Evolutionary conservation across 2,113 vertebrate genomes (phyloP).

Genomic region (Colossoma macropomum): DNA sequence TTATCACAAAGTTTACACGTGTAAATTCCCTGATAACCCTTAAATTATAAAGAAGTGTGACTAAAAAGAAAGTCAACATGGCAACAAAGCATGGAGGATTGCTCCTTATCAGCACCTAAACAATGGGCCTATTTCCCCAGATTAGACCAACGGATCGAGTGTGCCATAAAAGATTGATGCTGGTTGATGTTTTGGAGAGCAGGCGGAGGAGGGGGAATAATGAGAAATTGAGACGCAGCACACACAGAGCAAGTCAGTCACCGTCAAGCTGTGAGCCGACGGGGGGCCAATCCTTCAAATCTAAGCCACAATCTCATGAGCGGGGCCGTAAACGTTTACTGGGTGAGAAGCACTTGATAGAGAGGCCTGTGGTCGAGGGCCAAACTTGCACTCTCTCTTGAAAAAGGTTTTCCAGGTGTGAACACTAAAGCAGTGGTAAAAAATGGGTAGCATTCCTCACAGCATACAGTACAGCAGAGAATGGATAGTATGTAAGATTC

Average conservation of each 20-base stretch:
- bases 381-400: background rate
- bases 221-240: slow-evolving; percentile 68
- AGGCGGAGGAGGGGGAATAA: slow-evolving; percentile 9
- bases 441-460: background rate
- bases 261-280: slow-evolving; percentile 74
- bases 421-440: background rate
- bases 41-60: slow-evolving; percentile 40
- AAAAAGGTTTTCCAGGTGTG: background rate
- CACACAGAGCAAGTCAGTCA: slow-evolving; percentile 68
- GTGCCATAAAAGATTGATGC: slow-evolving; percentile 23
- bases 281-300: slow-evolving; percentile 73
- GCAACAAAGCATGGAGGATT: slow-evolving; percentile 38
- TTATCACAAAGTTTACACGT: slow-evolving; percentile 1
- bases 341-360: slow-evolving; percentile 68
- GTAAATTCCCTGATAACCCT: slow-evolving; percentile 10
- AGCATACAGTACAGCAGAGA: too few relatives aligned
- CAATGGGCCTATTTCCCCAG: slow-evolving; percentile 25
- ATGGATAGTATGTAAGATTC: background rate
- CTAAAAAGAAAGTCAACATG: slow-evolving; percentile 4
- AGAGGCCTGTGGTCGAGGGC: slow-evolving; percentile 61
- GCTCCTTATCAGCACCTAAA: slow-evolving; percentile 34
- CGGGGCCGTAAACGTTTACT: slow-evolving; percentile 76
- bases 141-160: slow-evolving; percentile 5
- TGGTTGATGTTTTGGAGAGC: slow-evolving; percentile 44
- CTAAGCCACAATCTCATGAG: slow-evolving; percentile 72